A percentile compares a stretch with the other conserved stretches of the same genome.
Evolutionary conservation across 2,113 vertebrate genomes (phyloP).

Genomic region (Stigmatopora argus): DNA sequence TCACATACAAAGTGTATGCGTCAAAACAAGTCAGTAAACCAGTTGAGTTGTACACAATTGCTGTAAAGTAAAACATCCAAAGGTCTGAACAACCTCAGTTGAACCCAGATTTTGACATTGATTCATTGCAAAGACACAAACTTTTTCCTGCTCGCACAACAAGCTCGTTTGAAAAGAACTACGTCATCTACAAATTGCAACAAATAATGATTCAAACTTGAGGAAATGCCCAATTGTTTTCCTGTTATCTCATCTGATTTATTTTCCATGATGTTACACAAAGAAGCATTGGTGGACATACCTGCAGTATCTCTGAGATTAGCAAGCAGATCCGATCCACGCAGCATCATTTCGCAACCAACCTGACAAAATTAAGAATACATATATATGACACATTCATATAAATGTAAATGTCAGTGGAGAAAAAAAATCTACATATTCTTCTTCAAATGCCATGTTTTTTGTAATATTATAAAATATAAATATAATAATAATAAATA

Average conservation of each 20-base stretch:
- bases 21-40: slow-evolving; percentile 69
- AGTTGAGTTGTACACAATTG: slow-evolving; percentile 84
- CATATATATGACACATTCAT: neutral
- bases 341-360: slow-evolving; percentile 76
- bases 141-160: too few species aligned
- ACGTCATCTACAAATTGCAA: neutral
- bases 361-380: slow-evolving; percentile 63
- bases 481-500: too few species aligned
- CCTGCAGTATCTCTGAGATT: slow-evolving; percentile 80
- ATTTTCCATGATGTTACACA: too few species aligned
- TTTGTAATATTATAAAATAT: neutral
- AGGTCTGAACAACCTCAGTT: neutral
- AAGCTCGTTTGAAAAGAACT: neutral
- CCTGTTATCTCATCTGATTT: too few species aligned
- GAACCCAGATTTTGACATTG: neutral
- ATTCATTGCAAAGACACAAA: too few species aligned
- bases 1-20: slow-evolving; percentile 73
- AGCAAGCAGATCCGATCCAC: slow-evolving; percentile 56
- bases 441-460: neutral
- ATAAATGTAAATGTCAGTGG: neutral
- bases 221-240: too few species aligned
- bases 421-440: neutral
- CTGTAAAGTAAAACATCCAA: slow-evolving; percentile 47
- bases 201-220: neutral
- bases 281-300: slow-evolving; percentile 24